Conservation (phyloP, 2,113 vertebrate species). For the Neomonachus schauinslandi region DNA sequence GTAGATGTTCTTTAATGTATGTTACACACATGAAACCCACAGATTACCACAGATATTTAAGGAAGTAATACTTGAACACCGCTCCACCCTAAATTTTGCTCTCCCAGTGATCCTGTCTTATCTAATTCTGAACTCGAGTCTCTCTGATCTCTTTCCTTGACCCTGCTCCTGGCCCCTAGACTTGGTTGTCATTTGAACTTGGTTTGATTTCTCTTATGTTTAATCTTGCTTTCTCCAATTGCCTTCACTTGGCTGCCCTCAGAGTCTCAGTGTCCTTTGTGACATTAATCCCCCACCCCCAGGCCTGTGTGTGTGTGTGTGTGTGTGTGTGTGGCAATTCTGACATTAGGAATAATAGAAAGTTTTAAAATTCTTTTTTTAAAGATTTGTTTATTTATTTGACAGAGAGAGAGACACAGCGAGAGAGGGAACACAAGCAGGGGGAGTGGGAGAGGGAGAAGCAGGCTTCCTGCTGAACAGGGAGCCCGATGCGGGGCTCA, state of each 20-base stretch:
- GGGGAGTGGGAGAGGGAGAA: too few relatives aligned
- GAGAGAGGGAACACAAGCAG: too few relatives aligned
- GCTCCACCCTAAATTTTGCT: neutral
- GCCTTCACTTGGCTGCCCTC: slow-evolving; percentile 12
- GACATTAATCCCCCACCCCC: neutral
- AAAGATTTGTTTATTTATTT: too few relatives aligned
- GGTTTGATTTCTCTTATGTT: neutral
- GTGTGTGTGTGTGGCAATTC: neutral
- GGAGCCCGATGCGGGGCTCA: too few relatives aligned
- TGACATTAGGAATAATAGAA: neutral
- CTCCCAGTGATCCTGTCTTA: neutral
- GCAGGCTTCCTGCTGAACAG: too few relatives aligned
- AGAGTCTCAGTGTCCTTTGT: neutral
- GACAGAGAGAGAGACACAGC: too few relatives aligned
- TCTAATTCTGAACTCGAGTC: neutral
- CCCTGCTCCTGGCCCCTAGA: neutral
- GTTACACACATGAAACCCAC: neutral
- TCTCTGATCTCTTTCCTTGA: neutral
- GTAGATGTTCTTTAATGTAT: neutral
- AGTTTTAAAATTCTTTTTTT: neutral
- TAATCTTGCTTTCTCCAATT: slow-evolving; percentile 20
- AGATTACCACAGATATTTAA: neutral
- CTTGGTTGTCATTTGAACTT: neutral
- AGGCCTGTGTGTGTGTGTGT: neutral
- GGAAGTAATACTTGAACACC: neutral